Evolutionary conservation across 2,113 vertebrate species (phyloP).

Genomic region (Bubo scandiacus): DNA sequence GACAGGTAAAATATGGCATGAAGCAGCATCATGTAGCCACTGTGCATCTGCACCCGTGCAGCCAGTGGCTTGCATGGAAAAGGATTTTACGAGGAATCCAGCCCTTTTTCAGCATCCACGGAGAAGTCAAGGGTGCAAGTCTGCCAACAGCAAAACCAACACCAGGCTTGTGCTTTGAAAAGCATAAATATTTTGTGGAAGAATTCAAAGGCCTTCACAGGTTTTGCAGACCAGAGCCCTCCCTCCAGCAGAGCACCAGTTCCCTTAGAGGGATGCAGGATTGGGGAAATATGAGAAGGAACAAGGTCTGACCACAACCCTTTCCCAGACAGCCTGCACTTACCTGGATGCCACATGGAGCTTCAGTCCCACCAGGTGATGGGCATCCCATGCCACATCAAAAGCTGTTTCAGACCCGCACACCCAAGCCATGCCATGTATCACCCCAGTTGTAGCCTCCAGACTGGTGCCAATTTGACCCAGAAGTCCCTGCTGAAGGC

Average conservation of each 20-base stretch:
- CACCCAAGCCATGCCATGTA: neutral
- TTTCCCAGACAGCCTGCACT: neutral
- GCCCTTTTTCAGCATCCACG: neutral
- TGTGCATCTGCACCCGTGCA: neutral
- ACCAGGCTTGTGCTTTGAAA: neutral
- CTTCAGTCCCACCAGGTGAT: neutral
- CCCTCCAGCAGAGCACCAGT: neutral
- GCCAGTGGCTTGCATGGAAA: neutral
- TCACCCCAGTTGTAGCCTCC: rapidly evolving
- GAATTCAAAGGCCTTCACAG: neutral
- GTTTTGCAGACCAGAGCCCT: neutral
- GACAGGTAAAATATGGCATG: neutral
- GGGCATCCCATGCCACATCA: neutral
- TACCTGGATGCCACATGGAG: neutral
- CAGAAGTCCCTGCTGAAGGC: neutral
- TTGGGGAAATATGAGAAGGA: rapidly evolving
- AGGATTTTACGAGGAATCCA: neutral
- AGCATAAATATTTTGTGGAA: rapidly evolving
- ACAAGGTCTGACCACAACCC: neutral
- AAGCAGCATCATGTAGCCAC: neutral
- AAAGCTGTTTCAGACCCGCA: neutral
- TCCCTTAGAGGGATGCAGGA: neutral
- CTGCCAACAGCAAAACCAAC: neutral
- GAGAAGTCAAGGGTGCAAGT: neutral
- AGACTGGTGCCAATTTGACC: neutral